Conservation (phyloP, 2,797 vertebrate genomes). For the Neoniphon sammara region DNA sequence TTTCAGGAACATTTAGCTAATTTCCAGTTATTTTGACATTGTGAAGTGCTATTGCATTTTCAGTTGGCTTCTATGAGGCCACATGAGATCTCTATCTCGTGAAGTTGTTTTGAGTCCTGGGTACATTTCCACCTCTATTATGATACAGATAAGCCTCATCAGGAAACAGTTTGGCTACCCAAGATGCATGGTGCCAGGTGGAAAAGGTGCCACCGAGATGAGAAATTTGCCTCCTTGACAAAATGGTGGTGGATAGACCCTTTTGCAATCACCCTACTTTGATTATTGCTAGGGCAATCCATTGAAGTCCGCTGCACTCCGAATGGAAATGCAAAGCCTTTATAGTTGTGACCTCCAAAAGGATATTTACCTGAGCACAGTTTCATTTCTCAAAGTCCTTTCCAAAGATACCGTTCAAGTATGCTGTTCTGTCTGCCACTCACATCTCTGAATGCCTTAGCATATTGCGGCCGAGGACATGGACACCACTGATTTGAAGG, state of each 20-base stretch:
- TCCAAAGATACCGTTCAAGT: constrained; percentile 70
- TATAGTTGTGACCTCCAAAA: constrained; percentile 66
- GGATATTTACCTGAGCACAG: constrained; percentile 52
- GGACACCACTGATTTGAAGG: constrained; percentile 76
- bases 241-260: constrained; percentile 27
- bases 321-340: constrained; percentile 52
- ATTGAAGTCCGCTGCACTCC: constrained; percentile 42
- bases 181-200: background rate
- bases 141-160: constrained; percentile 1
- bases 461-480: constrained; percentile 72
- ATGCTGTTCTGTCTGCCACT: constrained; percentile 70
- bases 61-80: background rate
- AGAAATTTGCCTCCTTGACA: constrained; percentile 9
- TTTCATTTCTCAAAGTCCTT: constrained; percentile 68
- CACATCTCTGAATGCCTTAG: constrained; percentile 72
- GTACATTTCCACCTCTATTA: background rate
- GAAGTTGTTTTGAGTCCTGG: background rate
- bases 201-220: constrained; percentile 10
- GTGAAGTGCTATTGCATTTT: background rate
- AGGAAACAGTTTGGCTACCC: background rate
- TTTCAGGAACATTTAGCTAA: constrained; percentile 11
- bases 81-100: background rate
- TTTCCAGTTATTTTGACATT: background rate
- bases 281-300: constrained; percentile 39
- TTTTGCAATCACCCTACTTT: constrained; percentile 46